Evolutionary conservation across 1,140 invertebrate genomes (phyloP).

Genomic region (Diplogasteroides magnus): DNA sequence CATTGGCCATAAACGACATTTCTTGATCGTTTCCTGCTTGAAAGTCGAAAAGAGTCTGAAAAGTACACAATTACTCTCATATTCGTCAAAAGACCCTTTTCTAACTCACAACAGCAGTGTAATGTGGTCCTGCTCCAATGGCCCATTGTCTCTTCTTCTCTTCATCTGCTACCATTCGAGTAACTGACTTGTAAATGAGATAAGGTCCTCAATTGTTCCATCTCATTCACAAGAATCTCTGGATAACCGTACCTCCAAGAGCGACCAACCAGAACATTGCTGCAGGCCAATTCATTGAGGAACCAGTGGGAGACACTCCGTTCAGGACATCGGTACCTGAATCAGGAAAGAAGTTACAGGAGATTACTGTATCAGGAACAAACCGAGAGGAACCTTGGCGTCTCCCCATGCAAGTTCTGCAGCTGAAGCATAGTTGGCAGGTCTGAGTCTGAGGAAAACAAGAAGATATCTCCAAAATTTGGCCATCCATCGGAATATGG

Average conservation of each 20-base stretch:
- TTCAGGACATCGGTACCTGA: conserved; percentile 48
- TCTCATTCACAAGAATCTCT: neutral
- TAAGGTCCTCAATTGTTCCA: conserved; percentile 64
- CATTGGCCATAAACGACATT: conserved; percentile 70
- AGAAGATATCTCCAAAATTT: conserved; percentile 41
- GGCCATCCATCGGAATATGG: conserved; percentile 34
- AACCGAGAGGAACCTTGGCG: conserved; percentile 20
- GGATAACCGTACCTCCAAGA: conserved; percentile 68
- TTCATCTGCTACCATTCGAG: conserved; percentile 50
- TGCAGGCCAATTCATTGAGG: conserved; percentile 61
- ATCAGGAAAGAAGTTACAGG: conserved; percentile 11
- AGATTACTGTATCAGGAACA: neutral
- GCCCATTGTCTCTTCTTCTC: conserved; percentile 64
- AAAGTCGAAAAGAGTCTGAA: conserved; percentile 70
- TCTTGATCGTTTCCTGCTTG: conserved; percentile 68
- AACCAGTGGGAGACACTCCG: conserved; percentile 47
- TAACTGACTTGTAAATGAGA: conserved; percentile 78
- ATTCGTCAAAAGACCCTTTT: neutral
- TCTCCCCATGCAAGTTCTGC: conserved; percentile 38
- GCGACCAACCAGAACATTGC: conserved; percentile 77
- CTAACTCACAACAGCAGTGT: conserved; percentile 62
- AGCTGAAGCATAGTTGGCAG: conserved; percentile 42
- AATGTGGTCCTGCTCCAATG: conserved; percentile 64
- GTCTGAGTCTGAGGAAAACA: conserved; percentile 38
- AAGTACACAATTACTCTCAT: neutral